These are phyloP conservation scores for Nomada fabriciana DNA, from an alignment of 2,888 invertebrate genomes.

Conservation along the genomic window DNA sequence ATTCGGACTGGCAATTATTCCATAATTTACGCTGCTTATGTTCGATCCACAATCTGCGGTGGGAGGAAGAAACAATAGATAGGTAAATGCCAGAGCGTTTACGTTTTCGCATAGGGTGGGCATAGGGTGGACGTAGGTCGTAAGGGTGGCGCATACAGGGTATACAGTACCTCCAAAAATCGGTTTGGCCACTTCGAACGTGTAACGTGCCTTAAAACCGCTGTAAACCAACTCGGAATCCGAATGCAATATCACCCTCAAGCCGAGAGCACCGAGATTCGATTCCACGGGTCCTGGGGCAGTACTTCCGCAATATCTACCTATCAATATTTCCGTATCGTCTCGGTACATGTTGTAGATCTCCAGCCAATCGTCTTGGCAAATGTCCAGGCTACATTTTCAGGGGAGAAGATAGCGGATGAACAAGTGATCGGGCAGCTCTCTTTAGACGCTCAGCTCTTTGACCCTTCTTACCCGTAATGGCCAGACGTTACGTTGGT, in stretches of 20 bases:
- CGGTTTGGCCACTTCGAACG: slow-evolving; percentile 95
- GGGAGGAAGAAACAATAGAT: neutral
- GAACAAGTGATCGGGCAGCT: neutral
- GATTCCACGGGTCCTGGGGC: slow-evolving; percentile 98
- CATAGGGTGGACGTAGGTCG: no score
- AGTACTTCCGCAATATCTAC: slow-evolving; percentile 95
- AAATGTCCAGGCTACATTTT: slow-evolving; percentile 88
- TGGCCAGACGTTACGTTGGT: slow-evolving; percentile 91
- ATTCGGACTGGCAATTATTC: slow-evolving; percentile 94
- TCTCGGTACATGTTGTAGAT: slow-evolving; percentile 95
- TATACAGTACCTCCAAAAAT: slow-evolving; percentile 89
- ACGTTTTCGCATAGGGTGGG: no score
- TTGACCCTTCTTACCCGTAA: slow-evolving; percentile 88
- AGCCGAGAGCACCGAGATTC: slow-evolving; percentile 93
- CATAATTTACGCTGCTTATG: slow-evolving; percentile 93
- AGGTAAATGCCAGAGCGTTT: neutral
- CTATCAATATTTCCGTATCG: slow-evolving; percentile 92
- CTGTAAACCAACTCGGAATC: slow-evolving; percentile 95
- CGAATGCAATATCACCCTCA: slow-evolving; percentile 95
- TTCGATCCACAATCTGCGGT: slow-evolving; percentile 94
- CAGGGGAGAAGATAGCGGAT: neutral
- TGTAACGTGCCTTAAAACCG: slow-evolving; percentile 98
- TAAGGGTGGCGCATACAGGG: neutral
- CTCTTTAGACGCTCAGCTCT: no score
- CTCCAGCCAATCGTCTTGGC: slow-evolving; percentile 97